These are phyloP conservation scores for Choreutis nemorana DNA, from an alignment of 2,888 invertebrate species.

Conservation along the genomic window DNA sequence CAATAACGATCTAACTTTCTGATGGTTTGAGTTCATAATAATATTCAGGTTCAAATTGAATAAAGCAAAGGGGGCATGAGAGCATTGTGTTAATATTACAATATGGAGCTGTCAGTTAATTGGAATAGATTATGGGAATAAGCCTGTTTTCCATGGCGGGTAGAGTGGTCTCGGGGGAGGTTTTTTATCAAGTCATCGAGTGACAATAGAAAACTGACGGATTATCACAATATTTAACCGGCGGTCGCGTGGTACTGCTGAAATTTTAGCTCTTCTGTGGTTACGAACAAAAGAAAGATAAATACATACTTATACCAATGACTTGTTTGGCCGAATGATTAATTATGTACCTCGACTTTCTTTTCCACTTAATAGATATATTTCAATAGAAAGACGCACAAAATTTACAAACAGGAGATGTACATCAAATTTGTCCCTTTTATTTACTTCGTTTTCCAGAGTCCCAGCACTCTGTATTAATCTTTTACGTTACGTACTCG, in stretches of 20 bases:
- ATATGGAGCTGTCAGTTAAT: constrained; percentile 66
- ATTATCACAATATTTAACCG: constrained; percentile 63
- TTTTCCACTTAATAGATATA: too few species aligned
- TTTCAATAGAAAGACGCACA: too few species aligned
- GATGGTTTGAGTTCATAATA: too few species aligned
- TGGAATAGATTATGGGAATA: constrained; percentile 66
- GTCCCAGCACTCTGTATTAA: too few species aligned
- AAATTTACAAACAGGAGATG: too few species aligned
- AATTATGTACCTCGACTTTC: too few species aligned
- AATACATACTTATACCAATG: constrained; percentile 7
- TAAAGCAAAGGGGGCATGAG: constrained; percentile 30
- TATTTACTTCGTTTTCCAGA: too few species aligned
- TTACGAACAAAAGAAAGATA: constrained; percentile 14
- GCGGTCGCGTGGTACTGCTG: constrained; percentile 42
- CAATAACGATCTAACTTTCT: too few species aligned
- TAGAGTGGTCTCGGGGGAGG: constrained; percentile 48
- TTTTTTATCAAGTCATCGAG: constrained; percentile 62
- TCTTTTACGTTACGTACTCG: too few species aligned
- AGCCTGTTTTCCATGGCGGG: constrained; percentile 29
- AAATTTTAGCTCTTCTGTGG: constrained; percentile 40
- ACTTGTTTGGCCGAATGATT: too few species aligned
- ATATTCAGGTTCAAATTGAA: constrained; percentile 14
- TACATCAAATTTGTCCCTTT: too few species aligned
- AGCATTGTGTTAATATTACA: constrained; percentile 62
- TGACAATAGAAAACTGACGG: constrained; percentile 45